A percentile compares a stretch with the other conserved stretches of the same genome.
phyloP scores from a whole-genome alignment of 1,140 invertebrate species.

The Drosophila tropicalis region DNA sequence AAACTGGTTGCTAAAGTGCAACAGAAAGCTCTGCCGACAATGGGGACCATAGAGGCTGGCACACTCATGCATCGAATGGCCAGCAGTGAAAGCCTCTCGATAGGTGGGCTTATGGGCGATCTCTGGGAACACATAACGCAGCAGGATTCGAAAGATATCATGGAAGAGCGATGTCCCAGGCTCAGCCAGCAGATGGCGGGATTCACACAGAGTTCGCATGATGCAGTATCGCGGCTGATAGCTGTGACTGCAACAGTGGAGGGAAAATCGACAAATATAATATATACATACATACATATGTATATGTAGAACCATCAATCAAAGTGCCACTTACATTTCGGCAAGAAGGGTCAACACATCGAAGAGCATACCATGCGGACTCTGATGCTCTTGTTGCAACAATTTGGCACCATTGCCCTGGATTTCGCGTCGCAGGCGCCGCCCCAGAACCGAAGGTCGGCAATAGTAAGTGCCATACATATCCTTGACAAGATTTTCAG shows the following conservation, averaged over 20 bases:
- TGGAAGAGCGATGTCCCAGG: constrained; percentile 87
- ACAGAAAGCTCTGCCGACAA: constrained; percentile 75
- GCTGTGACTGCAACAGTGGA: constrained; percentile 83
- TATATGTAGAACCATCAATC: background rate
- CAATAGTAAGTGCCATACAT: constrained; percentile 63
- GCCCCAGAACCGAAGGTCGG: constrained; percentile 29
- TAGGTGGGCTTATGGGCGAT: constrained; percentile 67
- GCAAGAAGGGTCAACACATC: constrained; percentile 55
- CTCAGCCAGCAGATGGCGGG: constrained; percentile 85
- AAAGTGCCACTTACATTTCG: constrained; percentile 49
- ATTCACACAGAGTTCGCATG: constrained; percentile 88
- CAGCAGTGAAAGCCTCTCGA: constrained; percentile 60
- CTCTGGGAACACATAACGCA: constrained; percentile 84
- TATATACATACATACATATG: background rate
- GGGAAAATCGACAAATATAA: background rate
- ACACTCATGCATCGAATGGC: constrained; percentile 65
- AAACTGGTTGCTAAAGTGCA: constrained; percentile 54
- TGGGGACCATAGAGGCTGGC: constrained; percentile 67
- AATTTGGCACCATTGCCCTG: constrained; percentile 37
- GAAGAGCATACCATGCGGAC: constrained; percentile 60
- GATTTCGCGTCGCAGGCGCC: constrained; percentile 47
- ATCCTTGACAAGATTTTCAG: constrained; percentile 57
- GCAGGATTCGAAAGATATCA: constrained; percentile 87
- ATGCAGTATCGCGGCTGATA: constrained; percentile 87
- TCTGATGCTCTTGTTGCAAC: constrained; percentile 40